Evolutionary conservation across 2,888 invertebrate species (phyloP).

Genomic region (Drosophila hamatofila): DNA sequence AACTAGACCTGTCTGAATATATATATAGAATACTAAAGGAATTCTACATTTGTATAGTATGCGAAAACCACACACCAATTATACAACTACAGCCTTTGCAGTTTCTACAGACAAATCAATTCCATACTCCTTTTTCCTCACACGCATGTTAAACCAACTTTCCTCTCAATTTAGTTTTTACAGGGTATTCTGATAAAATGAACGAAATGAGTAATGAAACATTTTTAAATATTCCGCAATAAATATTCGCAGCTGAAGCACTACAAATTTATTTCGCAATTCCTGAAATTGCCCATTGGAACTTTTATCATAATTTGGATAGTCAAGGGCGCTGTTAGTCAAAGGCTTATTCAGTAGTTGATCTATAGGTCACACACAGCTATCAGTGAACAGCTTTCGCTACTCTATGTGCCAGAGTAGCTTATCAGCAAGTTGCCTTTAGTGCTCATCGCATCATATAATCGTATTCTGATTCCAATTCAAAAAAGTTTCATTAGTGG

Average conservation of each 20-base stretch:
- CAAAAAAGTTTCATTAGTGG: conserved; percentile 8
- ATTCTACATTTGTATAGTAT: background rate
- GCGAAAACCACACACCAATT: background rate
- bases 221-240: conserved; percentile 11
- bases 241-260: background rate
- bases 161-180: background rate
- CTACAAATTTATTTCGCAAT: conserved; percentile 8
- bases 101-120: background rate
- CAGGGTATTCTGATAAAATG: conserved; percentile 7
- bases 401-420: background rate
- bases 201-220: conserved; percentile 1
- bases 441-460: background rate
- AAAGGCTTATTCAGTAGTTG: background rate
- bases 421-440: conserved; percentile 13
- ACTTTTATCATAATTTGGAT: background rate
- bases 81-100: background rate
- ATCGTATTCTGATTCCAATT: conserved; percentile 3
- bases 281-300: background rate
- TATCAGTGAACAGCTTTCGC: too few species aligned
- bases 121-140: background rate
- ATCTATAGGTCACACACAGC: conserved; percentile 21
- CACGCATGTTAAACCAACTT: too few species aligned
- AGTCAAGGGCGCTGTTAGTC: conserved; percentile 2
- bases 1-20: background rate
- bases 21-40: too few species aligned